Evolutionary conservation across 2,113 vertebrate genomes (phyloP).

Genomic region (Dipodomys merriami): DNA sequence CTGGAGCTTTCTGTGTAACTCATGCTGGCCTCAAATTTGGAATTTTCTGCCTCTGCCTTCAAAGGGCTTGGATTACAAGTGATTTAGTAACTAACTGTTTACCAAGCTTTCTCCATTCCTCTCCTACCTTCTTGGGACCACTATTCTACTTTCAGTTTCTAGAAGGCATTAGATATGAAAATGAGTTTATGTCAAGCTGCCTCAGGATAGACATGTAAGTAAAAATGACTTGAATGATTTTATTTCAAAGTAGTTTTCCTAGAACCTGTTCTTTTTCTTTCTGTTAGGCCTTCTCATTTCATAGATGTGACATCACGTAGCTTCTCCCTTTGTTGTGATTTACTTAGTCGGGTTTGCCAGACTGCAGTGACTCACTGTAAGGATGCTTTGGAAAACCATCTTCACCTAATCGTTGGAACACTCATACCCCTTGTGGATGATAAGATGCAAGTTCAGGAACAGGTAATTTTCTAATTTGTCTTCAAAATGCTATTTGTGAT

Average conservation of each 20-base stretch:
- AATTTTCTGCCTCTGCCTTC: not conserved
- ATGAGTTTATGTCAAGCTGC: not conserved
- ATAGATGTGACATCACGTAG: conserved; percentile 91
- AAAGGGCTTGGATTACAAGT: too few relatives aligned
- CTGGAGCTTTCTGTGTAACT: too few relatives aligned
- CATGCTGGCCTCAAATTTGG: too few relatives aligned
- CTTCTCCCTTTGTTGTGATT: conserved; percentile 93
- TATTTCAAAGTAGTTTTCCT: conserved; percentile 5
- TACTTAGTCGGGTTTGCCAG: conserved; percentile 91
- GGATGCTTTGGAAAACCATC: conserved; percentile 94
- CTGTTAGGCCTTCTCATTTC: conserved; percentile 83
- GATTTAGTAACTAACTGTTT: not conserved
- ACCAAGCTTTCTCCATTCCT: not conserved
- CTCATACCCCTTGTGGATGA: conserved; percentile 91
- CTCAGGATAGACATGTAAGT: conserved; percentile 25
- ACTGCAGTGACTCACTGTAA: conserved; percentile 91
- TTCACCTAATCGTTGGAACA: conserved; percentile 94
- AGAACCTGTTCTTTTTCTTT: not conserved
- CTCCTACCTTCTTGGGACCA: not conserved
- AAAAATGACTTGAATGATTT: not conserved
- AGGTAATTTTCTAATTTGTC: conserved; percentile 85
- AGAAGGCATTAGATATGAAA: not conserved
- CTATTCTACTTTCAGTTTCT: not conserved
- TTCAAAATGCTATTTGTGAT: conserved; percentile 22
- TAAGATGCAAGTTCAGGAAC: conserved; percentile 87